Base-by-base conservation (phyloP, 2,888 invertebrate genomes). In the Sicus ferrugineus region DNA sequence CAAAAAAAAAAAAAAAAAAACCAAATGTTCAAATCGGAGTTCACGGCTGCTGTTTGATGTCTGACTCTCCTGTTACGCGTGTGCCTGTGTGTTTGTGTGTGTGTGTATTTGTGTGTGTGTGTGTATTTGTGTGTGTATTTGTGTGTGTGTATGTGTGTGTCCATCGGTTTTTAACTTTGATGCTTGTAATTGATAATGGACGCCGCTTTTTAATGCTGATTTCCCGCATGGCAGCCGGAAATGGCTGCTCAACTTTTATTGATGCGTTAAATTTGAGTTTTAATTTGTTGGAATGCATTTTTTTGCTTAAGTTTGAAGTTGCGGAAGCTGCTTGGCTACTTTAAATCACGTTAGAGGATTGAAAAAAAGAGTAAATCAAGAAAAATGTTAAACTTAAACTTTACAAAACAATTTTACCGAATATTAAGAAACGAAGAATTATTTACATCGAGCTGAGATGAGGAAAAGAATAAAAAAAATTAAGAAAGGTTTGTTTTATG, bases 161-260 rank as follows among this genome's bases (percentile, higher is more conserved):
- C n/a, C 42, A 42, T 9, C 42, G 11, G 42, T 9, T 38, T 66
- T 66, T 34, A 34, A 26, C 58, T 67, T 50, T 58, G 56, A 59
- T 52, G 56, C 58, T 63, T 71, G 73, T 74, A 73, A 74, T 73
- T 73, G 74, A 74, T 74, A 74, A 73, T 73, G 74, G 73, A 74
- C 73, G 72, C 72, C 68, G 62, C 52, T 62, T 62, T 66, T 66
- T 48, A n/a, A 52, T 65, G 65, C 65, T 58, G 59, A 56, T 69
- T 63, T 68, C 48, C 26, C 19, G 42, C 30, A 59, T 31, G 66
- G 46, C 38, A 31, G 11, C 28, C 50, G 28, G 28, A 58, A 56
- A 34, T 31, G 11, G 38, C 30, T 34, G 65, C n/a, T 52, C 65
- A 65, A 68, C 52, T 65, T 52, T 56, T 67, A 65, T 63, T 70